These are phyloP conservation scores for Drosophila stalkeri DNA, from an alignment of 2,888 invertebrate genomes.

Conservation along the genomic window DNA sequence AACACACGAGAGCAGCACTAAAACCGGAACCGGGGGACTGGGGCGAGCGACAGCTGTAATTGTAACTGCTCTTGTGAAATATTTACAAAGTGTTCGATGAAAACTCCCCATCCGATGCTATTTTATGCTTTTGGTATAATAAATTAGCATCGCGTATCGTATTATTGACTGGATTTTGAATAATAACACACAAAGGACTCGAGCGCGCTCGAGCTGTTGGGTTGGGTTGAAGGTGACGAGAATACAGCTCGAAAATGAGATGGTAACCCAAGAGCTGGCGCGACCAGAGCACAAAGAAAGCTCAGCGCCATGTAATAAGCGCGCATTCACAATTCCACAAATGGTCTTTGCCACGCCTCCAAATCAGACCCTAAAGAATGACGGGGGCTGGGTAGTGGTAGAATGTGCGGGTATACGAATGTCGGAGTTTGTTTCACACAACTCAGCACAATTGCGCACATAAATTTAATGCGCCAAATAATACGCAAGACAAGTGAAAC, in stretches of 20 bases:
- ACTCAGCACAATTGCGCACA: conserved; percentile 79
- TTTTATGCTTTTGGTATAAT: conserved; percentile 56
- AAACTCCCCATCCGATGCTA: not conserved
- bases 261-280: conserved; percentile 45
- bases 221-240: not conserved
- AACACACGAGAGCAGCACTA: conserved; percentile 15
- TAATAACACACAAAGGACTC: conserved; percentile 79
- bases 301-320: conserved; percentile 52
- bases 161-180: conserved; percentile 82
- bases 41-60: conserved; percentile 54
- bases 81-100: conserved; percentile 57
- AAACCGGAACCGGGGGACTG: not conserved
- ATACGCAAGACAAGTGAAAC: conserved; percentile 71
- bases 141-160: conserved; percentile 78
- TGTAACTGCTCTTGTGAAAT: conserved; percentile 71
- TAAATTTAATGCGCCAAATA: conserved; percentile 80
- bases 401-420: not conserved
- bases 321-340: conserved; percentile 30
- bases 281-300: conserved; percentile 32
- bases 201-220: not conserved
- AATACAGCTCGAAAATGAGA: conserved; percentile 47
- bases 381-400: not conserved
- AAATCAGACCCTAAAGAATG: not conserved
- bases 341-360: conserved; percentile 10
- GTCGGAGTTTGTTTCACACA: conserved; percentile 52